phyloP scores from a whole-genome alignment of 1,140 invertebrate genomes.

The Gonatopus flavifemur region DNA sequence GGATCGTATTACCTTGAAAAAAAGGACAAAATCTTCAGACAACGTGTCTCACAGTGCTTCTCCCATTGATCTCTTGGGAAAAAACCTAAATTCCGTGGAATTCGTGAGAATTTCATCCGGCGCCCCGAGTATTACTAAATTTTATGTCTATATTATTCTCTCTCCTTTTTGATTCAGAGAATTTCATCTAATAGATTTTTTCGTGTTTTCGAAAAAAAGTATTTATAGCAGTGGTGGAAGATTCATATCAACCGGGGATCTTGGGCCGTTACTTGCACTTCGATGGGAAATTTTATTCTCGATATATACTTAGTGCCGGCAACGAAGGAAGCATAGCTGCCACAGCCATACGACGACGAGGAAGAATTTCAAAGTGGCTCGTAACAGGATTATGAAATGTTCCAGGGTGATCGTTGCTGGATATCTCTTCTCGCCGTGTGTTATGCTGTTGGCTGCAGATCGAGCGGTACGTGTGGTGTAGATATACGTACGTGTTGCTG shows the following conservation, averaged over 20 bases:
- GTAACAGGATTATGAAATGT: slow-evolving; percentile 39
- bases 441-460: too few species aligned
- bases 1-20: slow-evolving; percentile 35
- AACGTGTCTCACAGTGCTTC: too few species aligned
- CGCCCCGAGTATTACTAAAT: not conserved
- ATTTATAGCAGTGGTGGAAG: not conserved
- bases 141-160: not conserved
- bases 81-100: too few species aligned
- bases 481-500: too few species aligned
- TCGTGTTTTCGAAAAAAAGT: too few species aligned
- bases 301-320: slow-evolving; percentile 18
- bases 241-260: not conserved
- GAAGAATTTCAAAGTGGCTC: slow-evolving; percentile 36
- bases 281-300: slow-evolving; percentile 28
- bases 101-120: not conserved
- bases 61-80: too few species aligned
- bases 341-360: slow-evolving; percentile 9
- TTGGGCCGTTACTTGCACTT: slow-evolving; percentile 25
- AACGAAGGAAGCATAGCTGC: too few species aligned
- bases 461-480: too few species aligned
- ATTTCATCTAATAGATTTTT: not conserved
- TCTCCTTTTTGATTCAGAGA: not conserved
- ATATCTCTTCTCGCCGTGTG: too few species aligned
- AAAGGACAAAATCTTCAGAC: slow-evolving; percentile 27
- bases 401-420: slow-evolving; percentile 33